Percentiles rank a stretch among this genome's conserved stretches.
phyloP scores from a whole-genome alignment of 2,888 invertebrate genomes.

The Timandra comae region DNA sequence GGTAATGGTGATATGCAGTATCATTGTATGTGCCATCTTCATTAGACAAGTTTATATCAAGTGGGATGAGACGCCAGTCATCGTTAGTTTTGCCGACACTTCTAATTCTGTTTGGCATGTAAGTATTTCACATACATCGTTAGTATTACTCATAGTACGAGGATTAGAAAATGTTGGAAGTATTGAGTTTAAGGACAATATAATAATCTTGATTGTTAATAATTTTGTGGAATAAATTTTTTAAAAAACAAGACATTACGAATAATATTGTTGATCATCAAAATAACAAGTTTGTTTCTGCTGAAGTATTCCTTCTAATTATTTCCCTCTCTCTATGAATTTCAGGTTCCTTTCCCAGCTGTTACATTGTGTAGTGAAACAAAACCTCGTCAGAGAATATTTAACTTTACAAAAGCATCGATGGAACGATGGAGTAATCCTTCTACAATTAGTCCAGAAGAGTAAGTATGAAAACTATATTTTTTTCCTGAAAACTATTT shows the following conservation, averaged over 20 bases:
- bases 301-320: not conserved
- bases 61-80: conserved; percentile 79
- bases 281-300: not conserved
- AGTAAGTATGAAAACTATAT: no score
- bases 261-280: not conserved
- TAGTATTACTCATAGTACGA: no score
- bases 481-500: no score
- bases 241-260: no score
- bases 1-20: conserved; percentile 65
- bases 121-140: no score
- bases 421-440: conserved; percentile 30
- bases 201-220: no score
- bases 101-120: conserved; percentile 77
- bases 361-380: conserved; percentile 78
- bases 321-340: not conserved
- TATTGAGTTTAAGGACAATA: no score
- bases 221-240: no score
- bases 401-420: conserved; percentile 73
- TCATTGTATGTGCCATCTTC: conserved; percentile 67
- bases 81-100: conserved; percentile 80
- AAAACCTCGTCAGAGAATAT: conserved; percentile 71
- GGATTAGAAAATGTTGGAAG: no score
- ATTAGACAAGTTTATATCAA: conserved; percentile 77
- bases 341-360: conserved; percentile 73
- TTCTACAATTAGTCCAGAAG: conserved; percentile 27